phyloP scores from a whole-genome alignment of 1,140 invertebrate species.

The Mizuhopecten yessoensis region DNA sequence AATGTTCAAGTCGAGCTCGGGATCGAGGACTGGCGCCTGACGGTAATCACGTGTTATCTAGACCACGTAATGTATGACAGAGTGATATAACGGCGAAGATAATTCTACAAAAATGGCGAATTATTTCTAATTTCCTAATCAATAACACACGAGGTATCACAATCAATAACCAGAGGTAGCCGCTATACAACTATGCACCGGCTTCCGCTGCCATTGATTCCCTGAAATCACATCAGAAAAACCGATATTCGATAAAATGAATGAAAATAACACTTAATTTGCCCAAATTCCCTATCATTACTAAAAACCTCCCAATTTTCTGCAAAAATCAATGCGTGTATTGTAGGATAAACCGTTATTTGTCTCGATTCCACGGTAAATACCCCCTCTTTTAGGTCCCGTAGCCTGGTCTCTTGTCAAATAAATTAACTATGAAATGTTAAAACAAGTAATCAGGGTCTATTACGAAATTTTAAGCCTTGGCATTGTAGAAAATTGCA shows the following conservation, averaged over 20 bases:
- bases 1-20: background rate
- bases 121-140: constrained; percentile 40
- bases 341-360: constrained; percentile 39
- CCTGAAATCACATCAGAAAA: constrained; percentile 9
- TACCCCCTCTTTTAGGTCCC: constrained; percentile 36
- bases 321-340: constrained; percentile 68
- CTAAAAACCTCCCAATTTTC: constrained; percentile 70
- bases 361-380: constrained; percentile 37
- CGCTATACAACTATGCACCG: background rate
- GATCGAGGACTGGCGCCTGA: constrained; percentile 30
- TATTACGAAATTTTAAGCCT: constrained; percentile 79
- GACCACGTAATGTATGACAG: constrained; percentile 32
- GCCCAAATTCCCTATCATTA: constrained; percentile 73
- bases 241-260: constrained; percentile 67
- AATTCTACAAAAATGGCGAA: constrained; percentile 38
- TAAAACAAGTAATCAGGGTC: constrained; percentile 74
- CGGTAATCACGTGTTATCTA: constrained; percentile 32
- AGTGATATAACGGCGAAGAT: constrained; percentile 19
- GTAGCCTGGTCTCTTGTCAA: constrained; percentile 68
- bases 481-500: constrained; percentile 73
- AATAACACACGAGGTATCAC: constrained; percentile 32
- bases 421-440: constrained; percentile 77
- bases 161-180: constrained; percentile 9
- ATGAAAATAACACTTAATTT: constrained; percentile 75
- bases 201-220: constrained; percentile 16